Evolutionary conservation across 2,113 vertebrate species (phyloP), one percentile per base, ranked within the genome.

Genomic region (Leucopsar rothschildi): DNA sequence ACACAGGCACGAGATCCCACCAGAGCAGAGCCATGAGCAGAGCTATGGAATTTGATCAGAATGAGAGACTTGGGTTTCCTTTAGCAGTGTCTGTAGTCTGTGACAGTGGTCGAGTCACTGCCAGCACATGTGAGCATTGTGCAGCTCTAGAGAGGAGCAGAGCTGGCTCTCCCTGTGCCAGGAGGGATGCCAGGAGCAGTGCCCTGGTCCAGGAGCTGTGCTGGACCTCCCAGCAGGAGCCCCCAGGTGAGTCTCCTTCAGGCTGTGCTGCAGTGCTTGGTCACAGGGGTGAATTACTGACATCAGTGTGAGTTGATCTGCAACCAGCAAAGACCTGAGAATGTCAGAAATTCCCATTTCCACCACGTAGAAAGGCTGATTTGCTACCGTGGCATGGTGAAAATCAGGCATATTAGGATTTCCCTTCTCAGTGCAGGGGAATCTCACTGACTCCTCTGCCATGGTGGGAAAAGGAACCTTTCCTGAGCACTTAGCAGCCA

Each of bases 1-100:
- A 53, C 37, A 68, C 10, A 11, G 44, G 45, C 50, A 60, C 0
- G 0, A 33, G 57, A 77, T 37, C 61, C 15, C 5, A 2, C 12
- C n/a, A 60, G 71, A 70, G 55, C 78, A 81, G 22, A 94, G 49
- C 63, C 53, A n/a, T 0, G 35, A 47, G 70, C 29, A 63, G 57
- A 86, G 63, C 29, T 14, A 9, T 37, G 53, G 71, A 50, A 53
- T 66, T 33, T 14, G 37, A 70, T 56, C 17, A 33, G 2, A 9
- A 29, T 4, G 37, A 69, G 37, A 52, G 35, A 61, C 40, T 31
- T n/a, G 53, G 12, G 6, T 47, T 90, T 69, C 16, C 40, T 14
- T 14, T 10, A 29, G 52, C 29, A 42, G n/a, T 55, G 71, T 45
- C 49, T 55, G 60, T 16, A 14, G n/a, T 25, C 11, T 0, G 3